Percentiles rank a stretch among this genome's conserved stretches.
Conservation (phyloP, 2,113 vertebrate species). For the Diglossa brunneiventris region DNA sequence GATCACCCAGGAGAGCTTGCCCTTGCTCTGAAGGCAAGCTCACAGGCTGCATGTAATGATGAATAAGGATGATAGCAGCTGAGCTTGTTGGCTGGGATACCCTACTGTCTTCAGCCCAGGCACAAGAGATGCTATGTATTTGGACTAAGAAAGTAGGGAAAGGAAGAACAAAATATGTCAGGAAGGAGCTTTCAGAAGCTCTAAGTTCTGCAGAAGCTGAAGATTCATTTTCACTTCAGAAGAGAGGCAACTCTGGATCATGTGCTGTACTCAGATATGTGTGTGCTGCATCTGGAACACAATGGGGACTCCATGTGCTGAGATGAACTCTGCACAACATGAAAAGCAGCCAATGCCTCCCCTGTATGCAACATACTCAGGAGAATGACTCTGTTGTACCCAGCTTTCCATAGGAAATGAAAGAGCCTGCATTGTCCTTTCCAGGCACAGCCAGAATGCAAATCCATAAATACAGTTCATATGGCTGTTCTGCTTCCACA, state of each 20-base stretch:
- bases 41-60: neutral
- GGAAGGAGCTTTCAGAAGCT: neutral
- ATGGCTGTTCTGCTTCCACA: neutral
- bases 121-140: neutral
- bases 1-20: neutral
- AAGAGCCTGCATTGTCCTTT: conserved; percentile 38
- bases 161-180: neutral
- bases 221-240: neutral
- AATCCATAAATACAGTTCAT: neutral
- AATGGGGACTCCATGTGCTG: neutral
- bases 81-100: neutral
- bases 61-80: neutral
- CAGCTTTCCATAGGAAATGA: neutral
- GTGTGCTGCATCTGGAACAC: neutral
- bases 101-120: neutral
- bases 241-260: neutral
- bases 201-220: neutral
- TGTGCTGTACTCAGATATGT: neutral
- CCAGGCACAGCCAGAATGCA: neutral
- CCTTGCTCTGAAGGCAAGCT: neutral
- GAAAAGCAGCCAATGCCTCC: neutral
- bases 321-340: neutral
- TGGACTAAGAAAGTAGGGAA: neutral
- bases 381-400: conserved; percentile 42
- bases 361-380: neutral